Base-by-base conservation (phyloP, 2,113 vertebrate species). In the Macrotis lagotis region DNA sequence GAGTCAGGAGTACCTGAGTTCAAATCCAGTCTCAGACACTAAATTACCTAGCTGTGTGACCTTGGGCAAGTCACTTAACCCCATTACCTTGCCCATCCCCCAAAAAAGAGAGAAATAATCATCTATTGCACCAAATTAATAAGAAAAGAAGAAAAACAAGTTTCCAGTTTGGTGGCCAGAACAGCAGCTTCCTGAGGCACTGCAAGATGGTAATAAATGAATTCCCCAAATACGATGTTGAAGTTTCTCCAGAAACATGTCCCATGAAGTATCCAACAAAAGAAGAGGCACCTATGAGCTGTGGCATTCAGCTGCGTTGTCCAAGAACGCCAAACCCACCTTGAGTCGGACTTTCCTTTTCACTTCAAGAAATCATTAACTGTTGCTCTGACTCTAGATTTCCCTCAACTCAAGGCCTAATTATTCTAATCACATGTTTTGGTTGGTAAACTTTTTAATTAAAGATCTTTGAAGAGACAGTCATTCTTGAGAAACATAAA, bases 401-500 rank as follows among this genome's bases (percentile, higher is more conserved):
- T 25, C 92, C 92, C 94, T 90, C 90, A 95, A 90, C 51, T 91
- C 89, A 94, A 96, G 91, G 2, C 0, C 92, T 95, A 96, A 97
- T 97, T 97, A 97, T 95, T 96, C 97, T 97, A 97, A 96, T 97
- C 96, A 96, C 91, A 97, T 95, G 91, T 88, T 94, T 94, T 96
- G 48, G 92, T 96, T 94, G 94, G 48, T 92, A 51, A 96, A 92
- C 92, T 59, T 92, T 92, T 96, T 98, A 95, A 97, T 96, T 47
- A 93, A 94, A 98, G 95, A 93, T 93, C 96, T 97, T 28, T 6
- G 48, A 1, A 90, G 52, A 96, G 95, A 53, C 28, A 95, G 50
- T 96, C 95, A 31, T 89, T 98, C 96, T 97, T 94, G 95, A 96
- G 97, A 96, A 97, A 97, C 95, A 96, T 28, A 97, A 94, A 97